Evolutionary conservation across 2,113 vertebrate species (phyloP).

Genomic region (Archilochus colubris): DNA sequence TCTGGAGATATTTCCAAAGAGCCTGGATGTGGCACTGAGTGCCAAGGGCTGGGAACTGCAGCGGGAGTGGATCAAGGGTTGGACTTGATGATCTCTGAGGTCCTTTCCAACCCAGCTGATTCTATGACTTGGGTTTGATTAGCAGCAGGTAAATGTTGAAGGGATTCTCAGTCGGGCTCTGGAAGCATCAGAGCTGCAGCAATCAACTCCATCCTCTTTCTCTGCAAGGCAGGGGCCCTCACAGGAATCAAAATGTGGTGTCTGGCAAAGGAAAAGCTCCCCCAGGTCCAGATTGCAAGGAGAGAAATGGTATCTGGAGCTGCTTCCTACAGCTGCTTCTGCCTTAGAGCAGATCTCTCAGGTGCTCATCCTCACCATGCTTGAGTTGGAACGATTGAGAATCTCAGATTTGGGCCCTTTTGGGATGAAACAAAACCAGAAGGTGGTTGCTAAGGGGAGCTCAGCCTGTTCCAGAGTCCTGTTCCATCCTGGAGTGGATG

Average conservation of each 20-base stretch:
- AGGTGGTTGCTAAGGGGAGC: background rate
- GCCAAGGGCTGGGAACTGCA: no score
- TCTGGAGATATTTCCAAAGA: no score
- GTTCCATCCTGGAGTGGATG: background rate
- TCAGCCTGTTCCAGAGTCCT: background rate
- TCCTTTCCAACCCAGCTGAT: no score
- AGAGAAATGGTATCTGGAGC: background rate
- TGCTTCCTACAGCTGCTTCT: fast-evolving
- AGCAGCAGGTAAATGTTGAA: background rate
- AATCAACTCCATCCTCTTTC: background rate
- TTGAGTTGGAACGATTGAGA: fast-evolving
- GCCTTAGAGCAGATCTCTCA: background rate
- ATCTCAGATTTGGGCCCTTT: background rate
- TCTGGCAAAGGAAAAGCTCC: background rate
- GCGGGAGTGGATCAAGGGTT: no score
- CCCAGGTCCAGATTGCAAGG: background rate
- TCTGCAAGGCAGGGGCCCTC: background rate
- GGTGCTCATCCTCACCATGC: fast-evolving
- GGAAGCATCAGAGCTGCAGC: background rate
- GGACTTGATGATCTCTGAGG: no score
- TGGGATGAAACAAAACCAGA: background rate
- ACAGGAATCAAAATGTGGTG: background rate
- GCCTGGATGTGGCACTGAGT: no score
- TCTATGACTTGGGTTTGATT: background rate
- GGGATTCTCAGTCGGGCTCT: background rate